Base-by-base conservation (phyloP, 2,888 invertebrate genomes). In the Mellilla xanthometata region DNA sequence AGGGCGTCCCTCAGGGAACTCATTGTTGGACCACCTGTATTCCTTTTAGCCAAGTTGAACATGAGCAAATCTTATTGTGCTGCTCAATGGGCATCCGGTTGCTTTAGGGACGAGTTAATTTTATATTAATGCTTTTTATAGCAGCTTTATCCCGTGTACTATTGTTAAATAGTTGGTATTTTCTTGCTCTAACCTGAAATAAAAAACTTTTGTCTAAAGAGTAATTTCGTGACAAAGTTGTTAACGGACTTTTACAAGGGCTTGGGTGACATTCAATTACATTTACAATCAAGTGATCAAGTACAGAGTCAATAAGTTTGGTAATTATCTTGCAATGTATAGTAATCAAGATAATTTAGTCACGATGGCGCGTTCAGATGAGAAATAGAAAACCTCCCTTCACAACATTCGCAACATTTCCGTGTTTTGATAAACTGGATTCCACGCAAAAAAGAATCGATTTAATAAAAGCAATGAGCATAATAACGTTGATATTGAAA, bases 11-110 rank as follows among this genome's bases (percentile, higher is more conserved):
- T 49, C 41, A 52, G 55, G 53, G 58, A 49, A 23, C 39, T 68
- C 62, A 84, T 88, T 89, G 87, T 89, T 73, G 64, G 76, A 71
- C 69, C 76, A 88, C 84, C 83, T 86, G 85, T 76, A 80, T 81
- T 78, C 77, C 63, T 75, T 77, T 71, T 63, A 58, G 64, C 64
- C 65, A 72, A 80, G 74, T 76, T 72, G 62, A 72, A 76, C 70
- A 72, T 69, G 73, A 80, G 76, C 75, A 82, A 85, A 86, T 81
- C 83, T 82, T 81, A 82, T 87, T 87, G 84, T 80, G 68, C 62
- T 65, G 51, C 62, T 84, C 72, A 83, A 86, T 80, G 68, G 77
- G 83, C 70, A 66, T 87, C 81, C 72, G 70, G 76, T 83, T 83
- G 73, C 83, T 71, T 68, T 69, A 72, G 81, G 78, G 65, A 58